Base-by-base conservation (phyloP, 1,140 invertebrate species). In the Danaus melanippus region DNA sequence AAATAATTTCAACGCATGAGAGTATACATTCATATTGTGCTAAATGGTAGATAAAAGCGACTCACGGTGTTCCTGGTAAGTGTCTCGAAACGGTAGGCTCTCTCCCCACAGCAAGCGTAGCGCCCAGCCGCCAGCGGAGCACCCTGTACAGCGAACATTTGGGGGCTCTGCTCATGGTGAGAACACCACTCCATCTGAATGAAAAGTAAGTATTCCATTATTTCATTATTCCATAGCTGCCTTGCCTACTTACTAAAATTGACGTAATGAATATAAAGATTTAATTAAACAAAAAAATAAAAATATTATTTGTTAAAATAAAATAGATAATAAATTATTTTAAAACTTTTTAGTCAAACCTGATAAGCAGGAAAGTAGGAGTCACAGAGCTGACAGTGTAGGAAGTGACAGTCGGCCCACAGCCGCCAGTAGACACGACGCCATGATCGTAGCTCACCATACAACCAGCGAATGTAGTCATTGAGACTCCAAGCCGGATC, bases 371-470 rank as follows among this genome's bases (percentile, higher is more conserved):
- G 91, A 74, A 95, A 96, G 70, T 92, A 92, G 12, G 88, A 89
- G 64, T 93, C 91, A 67, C 95, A 96, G 0, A 90, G 89, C 40
- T 89, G 89, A 67, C 95, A 96, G 51, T 90, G 91, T 8, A 96
- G 79, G 80, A 93, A 95, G 80, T 96, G 94, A 59, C 93, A 92
- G 68, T 95, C 91, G 0, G 94, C 94, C 96, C 96, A 98, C 9
- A 98, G 81, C 50, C 93, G 90, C 96, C 96, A 98, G 84, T 97
- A 98, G 0, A 97, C 95, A 72, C 93, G 93, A 0, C 95, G 87
- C 96, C 96, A 98, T 0, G 92, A 92, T 60, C 93, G 93, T 41
- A 96, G 86, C 64, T 95, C 92, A 8, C 90, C 90, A 69, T 94
- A 92, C 12, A 97, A 79, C 59, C 91, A 89, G 9, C 92, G 74